These are phyloP conservation scores for Myotis daubentonii DNA, from an alignment of 2,797 vertebrate genomes.

Conservation along the genomic window DNA sequence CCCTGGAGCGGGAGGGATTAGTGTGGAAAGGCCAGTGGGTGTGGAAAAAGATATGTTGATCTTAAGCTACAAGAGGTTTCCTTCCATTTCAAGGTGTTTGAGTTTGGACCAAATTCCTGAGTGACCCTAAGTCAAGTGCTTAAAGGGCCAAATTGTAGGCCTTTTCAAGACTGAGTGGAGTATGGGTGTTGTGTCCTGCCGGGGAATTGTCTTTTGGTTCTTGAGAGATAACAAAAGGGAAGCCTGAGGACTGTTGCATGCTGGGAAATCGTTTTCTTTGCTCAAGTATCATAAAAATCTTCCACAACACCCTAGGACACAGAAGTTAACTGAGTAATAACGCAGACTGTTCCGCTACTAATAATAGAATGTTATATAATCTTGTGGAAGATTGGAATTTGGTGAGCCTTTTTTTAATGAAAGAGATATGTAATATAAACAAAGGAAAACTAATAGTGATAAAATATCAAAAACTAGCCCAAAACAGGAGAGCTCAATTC, in stretches of 20 bases:
- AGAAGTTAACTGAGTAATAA: not conserved
- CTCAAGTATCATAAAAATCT: not conserved
- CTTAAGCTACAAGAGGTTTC: not conserved
- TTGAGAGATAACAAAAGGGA: not conserved
- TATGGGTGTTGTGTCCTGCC: not conserved
- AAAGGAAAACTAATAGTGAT: not conserved
- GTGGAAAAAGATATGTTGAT: not conserved
- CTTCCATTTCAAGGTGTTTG: not conserved
- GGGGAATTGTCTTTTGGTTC: not conserved
- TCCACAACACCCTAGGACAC: not conserved
- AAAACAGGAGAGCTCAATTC: not conserved
- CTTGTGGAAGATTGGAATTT: not conserved
- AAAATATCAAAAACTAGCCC: not conserved
- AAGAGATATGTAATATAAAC: not conserved
- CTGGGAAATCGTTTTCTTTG: not conserved
- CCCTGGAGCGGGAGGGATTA: not conserved
- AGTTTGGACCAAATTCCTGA: not conserved
- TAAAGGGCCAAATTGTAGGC: not conserved
- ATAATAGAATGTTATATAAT: not conserved
- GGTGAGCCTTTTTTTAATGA: not conserved
- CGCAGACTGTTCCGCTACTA: not conserved
- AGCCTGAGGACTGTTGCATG: not conserved
- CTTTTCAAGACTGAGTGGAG: not conserved
- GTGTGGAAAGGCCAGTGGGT: not conserved
- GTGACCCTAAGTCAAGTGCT: not conserved